These are phyloP conservation scores for Carollia perspicillata DNA, from an alignment of 2,113 vertebrate genomes.

Conservation along the genomic window DNA sequence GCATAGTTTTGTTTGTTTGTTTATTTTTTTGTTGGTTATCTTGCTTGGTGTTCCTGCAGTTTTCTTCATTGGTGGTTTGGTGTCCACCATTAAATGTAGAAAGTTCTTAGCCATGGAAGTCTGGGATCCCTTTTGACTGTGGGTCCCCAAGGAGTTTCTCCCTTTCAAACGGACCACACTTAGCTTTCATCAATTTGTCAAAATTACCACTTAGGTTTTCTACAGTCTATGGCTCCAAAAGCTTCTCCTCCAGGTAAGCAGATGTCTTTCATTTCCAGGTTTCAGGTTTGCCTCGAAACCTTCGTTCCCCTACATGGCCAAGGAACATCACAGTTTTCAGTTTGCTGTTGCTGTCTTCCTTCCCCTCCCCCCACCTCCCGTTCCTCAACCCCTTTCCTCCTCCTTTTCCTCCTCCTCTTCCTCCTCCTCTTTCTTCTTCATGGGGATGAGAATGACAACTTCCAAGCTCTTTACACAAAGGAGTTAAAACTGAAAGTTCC, in stretches of 20 bases:
- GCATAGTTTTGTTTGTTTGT: not conserved
- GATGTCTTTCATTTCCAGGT: not conserved
- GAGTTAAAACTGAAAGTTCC: not conserved
- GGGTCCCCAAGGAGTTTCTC: not conserved
- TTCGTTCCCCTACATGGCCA: not conserved
- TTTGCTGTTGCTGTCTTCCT: too few relatives aligned
- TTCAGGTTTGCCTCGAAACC: not conserved
- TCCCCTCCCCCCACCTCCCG: not conserved
- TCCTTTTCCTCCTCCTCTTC: not conserved
- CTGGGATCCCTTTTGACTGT: not conserved
- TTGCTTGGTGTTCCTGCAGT: not conserved
- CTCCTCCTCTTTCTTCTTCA: too few relatives aligned
- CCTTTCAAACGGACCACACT: not conserved
- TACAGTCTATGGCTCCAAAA: not conserved
- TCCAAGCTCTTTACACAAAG: not conserved
- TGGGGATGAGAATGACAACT: not conserved
- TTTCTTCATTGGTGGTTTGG: not conserved
- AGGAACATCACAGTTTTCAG: not conserved
- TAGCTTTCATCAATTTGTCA: not conserved
- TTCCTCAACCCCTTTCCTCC: fast-evolving
- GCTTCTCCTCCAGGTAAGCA: not conserved
- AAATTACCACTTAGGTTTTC: not conserved
- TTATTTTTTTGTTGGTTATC: not conserved
- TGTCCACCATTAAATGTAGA: not conserved
- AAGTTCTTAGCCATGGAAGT: not conserved